These are phyloP conservation scores for Euthynnus affinis DNA, from an alignment of 2,797 vertebrate species.

Conservation along the genomic window DNA sequence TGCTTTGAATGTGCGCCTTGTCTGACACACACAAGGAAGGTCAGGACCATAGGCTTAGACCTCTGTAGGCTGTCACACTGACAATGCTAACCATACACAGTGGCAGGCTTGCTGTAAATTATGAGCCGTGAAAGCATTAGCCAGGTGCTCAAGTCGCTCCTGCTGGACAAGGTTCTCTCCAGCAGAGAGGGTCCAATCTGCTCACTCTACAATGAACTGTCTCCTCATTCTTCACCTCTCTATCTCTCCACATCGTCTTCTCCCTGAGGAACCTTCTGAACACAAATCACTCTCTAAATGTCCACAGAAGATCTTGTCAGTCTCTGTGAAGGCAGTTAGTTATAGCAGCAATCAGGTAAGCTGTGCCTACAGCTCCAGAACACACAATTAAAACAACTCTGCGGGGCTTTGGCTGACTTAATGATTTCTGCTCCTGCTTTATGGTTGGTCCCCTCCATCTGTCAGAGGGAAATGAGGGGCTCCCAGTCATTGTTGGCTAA, in stretches of 20 bases:
- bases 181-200: conserved; percentile 70
- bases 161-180: conserved; percentile 64
- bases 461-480: conserved; percentile 76
- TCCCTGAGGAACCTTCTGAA: conserved; percentile 59
- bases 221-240: conserved; percentile 43
- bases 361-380: conserved; percentile 66
- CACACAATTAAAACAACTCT: conserved; percentile 80
- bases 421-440: conserved; percentile 80
- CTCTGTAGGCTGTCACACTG: conserved; percentile 61
- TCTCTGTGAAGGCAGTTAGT: conserved; percentile 74
- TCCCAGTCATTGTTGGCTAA: conserved; percentile 74
- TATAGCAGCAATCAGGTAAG: conserved; percentile 78
- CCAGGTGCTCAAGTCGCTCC: conserved; percentile 80
- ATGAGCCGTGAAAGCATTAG: conserved; percentile 81
- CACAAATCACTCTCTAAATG: conserved; percentile 79
- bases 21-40: conserved; percentile 72
- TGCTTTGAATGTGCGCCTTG: conserved; percentile 71
- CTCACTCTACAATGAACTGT: conserved; percentile 52
- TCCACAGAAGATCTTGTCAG: conserved; percentile 69
- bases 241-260: conserved; percentile 48
- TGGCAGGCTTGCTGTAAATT: conserved; percentile 70
- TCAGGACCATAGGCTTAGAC: conserved; percentile 57
- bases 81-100: conserved; percentile 65
- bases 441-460: conserved; percentile 80
- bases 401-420: conserved; percentile 78